Conservation (phyloP, 2,888 invertebrate species). For the Holacanthella duospinosa region DNA sequence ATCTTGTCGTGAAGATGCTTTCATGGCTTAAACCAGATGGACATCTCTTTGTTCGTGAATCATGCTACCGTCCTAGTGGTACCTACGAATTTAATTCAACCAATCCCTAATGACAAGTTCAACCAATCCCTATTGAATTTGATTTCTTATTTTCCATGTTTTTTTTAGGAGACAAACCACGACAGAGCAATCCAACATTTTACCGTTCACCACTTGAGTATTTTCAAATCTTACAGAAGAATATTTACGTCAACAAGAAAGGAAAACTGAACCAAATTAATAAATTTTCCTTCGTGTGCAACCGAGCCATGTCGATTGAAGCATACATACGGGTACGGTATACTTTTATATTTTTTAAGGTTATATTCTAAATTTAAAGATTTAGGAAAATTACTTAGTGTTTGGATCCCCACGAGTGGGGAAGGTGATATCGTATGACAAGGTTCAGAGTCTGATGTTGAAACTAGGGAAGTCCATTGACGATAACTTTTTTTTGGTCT, state of each 20-base stretch:
- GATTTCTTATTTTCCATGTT: not conserved
- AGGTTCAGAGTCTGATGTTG: too few relatives aligned
- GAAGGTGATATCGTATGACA: too few relatives aligned
- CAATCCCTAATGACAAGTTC: not conserved
- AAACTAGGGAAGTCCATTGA: too few relatives aligned
- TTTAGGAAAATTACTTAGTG: too few relatives aligned
- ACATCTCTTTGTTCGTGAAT: conserved; percentile 47
- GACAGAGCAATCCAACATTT: conserved; percentile 39
- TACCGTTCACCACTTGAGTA: conserved; percentile 44
- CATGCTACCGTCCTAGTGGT: conserved; percentile 49
- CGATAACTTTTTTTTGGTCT: too few relatives aligned
- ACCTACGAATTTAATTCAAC: not conserved
- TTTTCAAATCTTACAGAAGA: conserved; percentile 39
- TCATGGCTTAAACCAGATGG: conserved; percentile 46
- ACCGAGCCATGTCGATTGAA: conserved; percentile 39
- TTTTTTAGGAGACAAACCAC: conserved; percentile 38
- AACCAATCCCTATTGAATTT: not conserved
- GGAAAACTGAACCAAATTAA: conserved; percentile 11
- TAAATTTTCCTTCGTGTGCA: conserved; percentile 35
- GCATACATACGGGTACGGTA: conserved; percentile 42
- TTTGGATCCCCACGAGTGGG: too few relatives aligned
- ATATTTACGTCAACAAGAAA: conserved; percentile 15
- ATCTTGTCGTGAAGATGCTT: conserved; percentile 43
- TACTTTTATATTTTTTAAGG: conserved; percentile 19
- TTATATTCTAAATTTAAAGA: too few relatives aligned